Evolutionary conservation across 2,113 vertebrate genomes (phyloP), one percentile per base, ranked within the genome.

Genomic region (Oncorhynchus kisutch): DNA sequence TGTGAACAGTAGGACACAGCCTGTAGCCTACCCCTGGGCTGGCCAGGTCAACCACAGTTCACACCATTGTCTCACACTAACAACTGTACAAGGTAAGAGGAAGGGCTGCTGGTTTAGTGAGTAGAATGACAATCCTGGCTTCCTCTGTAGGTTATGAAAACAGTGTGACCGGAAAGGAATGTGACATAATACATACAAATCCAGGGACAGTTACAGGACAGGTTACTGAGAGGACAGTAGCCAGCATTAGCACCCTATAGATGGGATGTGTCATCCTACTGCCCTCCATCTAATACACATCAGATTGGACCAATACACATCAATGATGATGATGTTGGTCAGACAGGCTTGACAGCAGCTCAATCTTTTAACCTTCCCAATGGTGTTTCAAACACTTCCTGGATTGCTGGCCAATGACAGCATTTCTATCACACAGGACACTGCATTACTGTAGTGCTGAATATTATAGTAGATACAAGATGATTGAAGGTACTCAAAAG

Each of bases 1-100:
- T 78, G 77, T 67, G 70, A 84, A 80, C 67, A 62, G 74, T 57
- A 24, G 68, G 62, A 67, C 73, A 60, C 62, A 70, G 83, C 80
- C 71, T 71, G 60, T 66, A 70, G 75, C 76, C 74, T 78, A 84
- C 84, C 85, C 83, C 75, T 60, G 18, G 74, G 66, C 74, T 79
- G 69, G 16, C 5, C 72, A 78, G 84, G 87, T 89, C 87, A 86
- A 60, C 45, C 65, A 75, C 78, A 90, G 88, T 87, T 92, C 81
- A 91, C 16, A 48, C 60, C 60, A 80, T 31, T 71, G 70, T 76
- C 69, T 77, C 16, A 4, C 51, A 65, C 70, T 69, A 86, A 83
- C 57, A 83, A 76, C 65, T 73, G 72, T 66, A 79, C 70, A 74
- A 78, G 84, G 74, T 78, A 85, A 82, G 83, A 85, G 86, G 82